These are phyloP conservation scores for Pristiophorus japonicus DNA, from an alignment of 2,113 vertebrate species.

Conservation along the genomic window DNA sequence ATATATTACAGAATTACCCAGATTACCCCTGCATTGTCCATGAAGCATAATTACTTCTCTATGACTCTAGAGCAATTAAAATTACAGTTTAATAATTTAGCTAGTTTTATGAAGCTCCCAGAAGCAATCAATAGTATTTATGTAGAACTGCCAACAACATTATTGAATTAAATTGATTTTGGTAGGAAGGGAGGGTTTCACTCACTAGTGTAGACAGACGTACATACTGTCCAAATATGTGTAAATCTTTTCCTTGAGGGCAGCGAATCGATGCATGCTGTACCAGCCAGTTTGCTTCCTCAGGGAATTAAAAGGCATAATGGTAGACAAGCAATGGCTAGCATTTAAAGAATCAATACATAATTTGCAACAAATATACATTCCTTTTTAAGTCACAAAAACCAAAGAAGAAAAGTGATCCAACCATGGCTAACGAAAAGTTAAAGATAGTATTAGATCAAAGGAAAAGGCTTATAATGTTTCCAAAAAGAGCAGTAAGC, in stretches of 20 bases:
- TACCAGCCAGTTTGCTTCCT: background rate
- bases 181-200: background rate
- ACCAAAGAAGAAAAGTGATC: too few species aligned
- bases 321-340: too few species aligned
- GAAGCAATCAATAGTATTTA: background rate
- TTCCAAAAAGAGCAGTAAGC: too few species aligned
- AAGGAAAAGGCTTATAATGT: too few species aligned
- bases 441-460: too few species aligned
- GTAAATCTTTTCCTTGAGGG: background rate
- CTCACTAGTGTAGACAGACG: background rate
- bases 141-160: background rate
- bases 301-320: too few species aligned
- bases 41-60: background rate
- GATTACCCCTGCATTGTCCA: background rate
- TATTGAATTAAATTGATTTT: slow-evolving; percentile 20
- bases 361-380: too few species aligned
- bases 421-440: too few species aligned
- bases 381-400: too few species aligned
- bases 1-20: background rate
- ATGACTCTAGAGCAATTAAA: background rate
- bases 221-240: background rate
- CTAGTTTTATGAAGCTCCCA: background rate
- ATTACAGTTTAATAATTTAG: background rate
- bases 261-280: background rate
- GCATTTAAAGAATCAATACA: too few species aligned